Conservation (phyloP, 2,113 vertebrate genomes). For the Urocitellus parryii region DNA sequence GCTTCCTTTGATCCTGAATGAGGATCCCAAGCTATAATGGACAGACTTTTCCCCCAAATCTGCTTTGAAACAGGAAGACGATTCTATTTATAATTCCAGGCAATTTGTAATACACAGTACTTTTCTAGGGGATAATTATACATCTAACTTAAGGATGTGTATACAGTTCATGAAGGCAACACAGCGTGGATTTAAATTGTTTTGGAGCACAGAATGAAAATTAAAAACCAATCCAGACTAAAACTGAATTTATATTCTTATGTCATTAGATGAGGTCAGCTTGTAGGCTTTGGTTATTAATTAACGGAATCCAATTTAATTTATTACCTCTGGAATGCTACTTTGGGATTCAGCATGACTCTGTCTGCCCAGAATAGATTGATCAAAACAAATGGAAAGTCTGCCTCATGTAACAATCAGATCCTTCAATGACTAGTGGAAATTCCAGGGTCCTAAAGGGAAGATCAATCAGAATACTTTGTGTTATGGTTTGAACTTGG, state of each 20-base stretch:
- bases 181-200: neutral
- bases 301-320: neutral
- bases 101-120: neutral
- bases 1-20: neutral
- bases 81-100: neutral
- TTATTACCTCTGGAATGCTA: neutral
- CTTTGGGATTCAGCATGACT: neutral
- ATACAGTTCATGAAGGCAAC: neutral
- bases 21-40: rapidly evolving
- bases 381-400: neutral
- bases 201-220: neutral
- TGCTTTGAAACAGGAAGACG: neutral
- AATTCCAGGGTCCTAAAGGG: neutral
- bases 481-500: neutral
- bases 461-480: neutral
- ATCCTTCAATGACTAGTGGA: neutral
- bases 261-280: neutral
- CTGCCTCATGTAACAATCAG: neutral
- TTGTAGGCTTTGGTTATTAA: neutral
- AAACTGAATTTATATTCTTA: neutral
- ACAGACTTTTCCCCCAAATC: neutral
- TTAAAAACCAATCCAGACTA: neutral
- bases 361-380: neutral
- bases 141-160: neutral
- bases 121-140: neutral